These are phyloP conservation scores for Pararge aegeria DNA, from an alignment of 1,140 invertebrate species.

Conservation along the genomic window DNA sequence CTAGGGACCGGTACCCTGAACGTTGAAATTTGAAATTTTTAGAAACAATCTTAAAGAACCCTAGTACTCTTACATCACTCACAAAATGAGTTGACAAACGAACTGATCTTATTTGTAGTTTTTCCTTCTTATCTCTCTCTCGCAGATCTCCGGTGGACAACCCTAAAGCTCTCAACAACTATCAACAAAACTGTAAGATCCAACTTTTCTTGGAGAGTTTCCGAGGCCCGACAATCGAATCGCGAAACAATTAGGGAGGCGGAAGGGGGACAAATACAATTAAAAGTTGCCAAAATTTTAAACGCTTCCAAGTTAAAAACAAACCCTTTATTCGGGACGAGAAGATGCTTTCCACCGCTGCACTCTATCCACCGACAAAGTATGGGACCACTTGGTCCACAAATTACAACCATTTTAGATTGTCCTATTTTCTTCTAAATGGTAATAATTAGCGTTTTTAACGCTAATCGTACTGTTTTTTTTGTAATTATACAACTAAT, in stretches of 20 bases:
- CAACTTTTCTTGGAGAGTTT: constrained; percentile 20
- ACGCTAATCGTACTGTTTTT: too few relatives aligned
- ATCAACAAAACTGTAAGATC: constrained; percentile 13
- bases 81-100: too few relatives aligned
- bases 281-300: constrained; percentile 29
- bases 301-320: constrained; percentile 11
- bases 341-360: background rate
- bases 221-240: constrained; percentile 18
- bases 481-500: too few relatives aligned
- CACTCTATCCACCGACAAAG: too few relatives aligned
- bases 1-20: too few relatives aligned
- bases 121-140: background rate
- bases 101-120: background rate
- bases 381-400: background rate
- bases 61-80: too few relatives aligned
- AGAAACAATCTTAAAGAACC: too few relatives aligned
- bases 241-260: constrained; percentile 20
- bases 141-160: too few relatives aligned
- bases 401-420: background rate
- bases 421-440: too few relatives aligned
- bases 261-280: constrained; percentile 26
- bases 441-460: too few relatives aligned
- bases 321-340: background rate
- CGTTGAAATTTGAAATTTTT: too few relatives aligned
- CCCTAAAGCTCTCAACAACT: constrained; percentile 16